These are phyloP conservation scores for Copidosoma floridanum DNA, from an alignment of 1,140 invertebrate genomes.

Conservation along the genomic window DNA sequence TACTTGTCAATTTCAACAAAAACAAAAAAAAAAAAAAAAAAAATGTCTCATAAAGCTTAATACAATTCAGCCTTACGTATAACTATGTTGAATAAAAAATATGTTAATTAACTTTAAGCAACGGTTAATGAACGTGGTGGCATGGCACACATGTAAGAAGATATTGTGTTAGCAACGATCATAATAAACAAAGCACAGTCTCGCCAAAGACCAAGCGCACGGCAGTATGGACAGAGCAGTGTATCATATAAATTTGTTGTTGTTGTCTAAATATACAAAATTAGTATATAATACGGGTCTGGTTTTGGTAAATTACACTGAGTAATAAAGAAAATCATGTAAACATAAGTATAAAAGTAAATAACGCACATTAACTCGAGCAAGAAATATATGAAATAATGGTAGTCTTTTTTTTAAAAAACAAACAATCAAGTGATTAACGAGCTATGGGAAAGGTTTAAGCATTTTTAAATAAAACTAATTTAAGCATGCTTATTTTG, in stretches of 20 bases:
- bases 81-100: neutral
- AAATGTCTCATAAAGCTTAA: no score
- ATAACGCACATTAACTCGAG: neutral
- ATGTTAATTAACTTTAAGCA: neutral
- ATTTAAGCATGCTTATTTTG: constrained; percentile 15
- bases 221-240: constrained; percentile 13
- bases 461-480: constrained; percentile 7
- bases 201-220: constrained; percentile 27
- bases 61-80: no score
- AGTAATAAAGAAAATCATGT: neutral
- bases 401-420: no score
- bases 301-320: no score
- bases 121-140: neutral
- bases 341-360: neutral
- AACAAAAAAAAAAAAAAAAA: constrained; percentile 2
- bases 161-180: constrained; percentile 22
- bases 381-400: neutral
- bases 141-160: no score
- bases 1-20: neutral
- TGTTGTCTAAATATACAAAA: no score
- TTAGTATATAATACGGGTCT: no score
- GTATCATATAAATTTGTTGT: constrained; percentile 23
- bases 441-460: neutral
- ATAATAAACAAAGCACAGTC: constrained; percentile 20
- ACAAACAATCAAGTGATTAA: neutral